A percentile compares a stretch with the other conserved stretches of the same genome.
Evolutionary conservation across 2,797 vertebrate species (phyloP).

Genomic region (Sebastes minor): DNA sequence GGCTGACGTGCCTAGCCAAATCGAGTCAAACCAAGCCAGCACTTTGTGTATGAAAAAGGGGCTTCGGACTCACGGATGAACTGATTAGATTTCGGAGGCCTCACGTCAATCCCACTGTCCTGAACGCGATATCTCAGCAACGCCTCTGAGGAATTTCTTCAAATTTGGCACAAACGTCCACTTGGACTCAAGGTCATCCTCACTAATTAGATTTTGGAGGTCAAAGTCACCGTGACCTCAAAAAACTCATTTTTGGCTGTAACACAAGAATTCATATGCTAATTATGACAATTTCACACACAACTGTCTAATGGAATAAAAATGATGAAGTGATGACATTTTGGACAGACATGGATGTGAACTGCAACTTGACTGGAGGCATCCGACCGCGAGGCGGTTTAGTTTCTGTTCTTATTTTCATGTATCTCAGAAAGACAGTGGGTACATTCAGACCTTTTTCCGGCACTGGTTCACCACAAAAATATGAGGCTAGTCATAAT

Average conservation of each 20-base stretch:
- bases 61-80: not conserved
- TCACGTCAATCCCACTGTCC: not conserved
- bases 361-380: too few relatives aligned
- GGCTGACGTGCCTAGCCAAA: too few relatives aligned
- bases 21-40: not conserved
- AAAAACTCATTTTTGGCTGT: not conserved
- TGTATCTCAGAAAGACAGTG: not conserved
- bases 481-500: not conserved
- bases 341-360: too few relatives aligned
- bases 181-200: not conserved
- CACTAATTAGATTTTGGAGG: not conserved
- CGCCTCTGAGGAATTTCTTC: not conserved
- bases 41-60: not conserved
- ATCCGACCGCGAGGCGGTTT: too few relatives aligned
- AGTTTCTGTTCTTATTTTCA: not conserved
- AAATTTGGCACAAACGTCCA: not conserved
- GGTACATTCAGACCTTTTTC: constrained; percentile 9
- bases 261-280: not conserved
- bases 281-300: not conserved
- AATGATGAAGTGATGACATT: not conserved
- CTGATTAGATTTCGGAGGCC: not conserved
- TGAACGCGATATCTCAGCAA: not conserved
- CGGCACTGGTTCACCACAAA: constrained; percentile 18
- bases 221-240: not conserved
- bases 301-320: not conserved